Base-by-base conservation (phyloP, 2,888 invertebrate genomes). In the Cerastoderma edule region DNA sequence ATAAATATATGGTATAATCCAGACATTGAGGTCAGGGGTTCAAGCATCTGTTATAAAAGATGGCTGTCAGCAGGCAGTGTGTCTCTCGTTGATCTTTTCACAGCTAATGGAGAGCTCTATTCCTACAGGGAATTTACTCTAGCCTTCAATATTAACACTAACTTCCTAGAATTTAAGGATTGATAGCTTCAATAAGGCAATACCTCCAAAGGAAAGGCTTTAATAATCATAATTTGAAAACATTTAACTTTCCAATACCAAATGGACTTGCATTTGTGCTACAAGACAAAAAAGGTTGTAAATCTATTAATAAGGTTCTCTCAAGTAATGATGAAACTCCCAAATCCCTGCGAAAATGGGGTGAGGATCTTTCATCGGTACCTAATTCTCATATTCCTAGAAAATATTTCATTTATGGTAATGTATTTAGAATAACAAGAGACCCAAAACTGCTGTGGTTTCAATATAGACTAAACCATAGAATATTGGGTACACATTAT, bases 41-140 rank as follows among this genome's bases (percentile, higher is more conserved):
- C 32, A 46, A 60, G 46, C 32, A 28, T 46, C 16, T 56, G 44
- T 35, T 30, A n/a, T 28, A 56, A 46, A 46, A 68, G 46, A 56
- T 68, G 68, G 57, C 16, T 68, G 28, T n/a, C 44, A 19, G 30
- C 27, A 44, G 68, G 56, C 2, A 46, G 48, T n/a, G 39, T 44
- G 8, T 65, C 4, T 44, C 13, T 65, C 8, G 30, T 19, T 5
- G 65, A 44, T 30, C 33, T 48, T 19, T 10, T 65, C 22, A 48
- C 44, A 5, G 10, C 5, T 8, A 27, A 65, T 6, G 22, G 46
- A 24, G 28, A 44, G 28, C 19, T 60, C 22, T 67, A 54, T 28
- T 22, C 35, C 19, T 24, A 22, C 16, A 8, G n/a, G n/a, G n/a
- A 33, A 8, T 63, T 46, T 46, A 44, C n/a, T 24, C 8, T 10